Evolutionary conservation across 2,888 invertebrate genomes (phyloP), one percentile per base, ranked within the genome.

Genomic region (Cosmopolites sordidus): DNA sequence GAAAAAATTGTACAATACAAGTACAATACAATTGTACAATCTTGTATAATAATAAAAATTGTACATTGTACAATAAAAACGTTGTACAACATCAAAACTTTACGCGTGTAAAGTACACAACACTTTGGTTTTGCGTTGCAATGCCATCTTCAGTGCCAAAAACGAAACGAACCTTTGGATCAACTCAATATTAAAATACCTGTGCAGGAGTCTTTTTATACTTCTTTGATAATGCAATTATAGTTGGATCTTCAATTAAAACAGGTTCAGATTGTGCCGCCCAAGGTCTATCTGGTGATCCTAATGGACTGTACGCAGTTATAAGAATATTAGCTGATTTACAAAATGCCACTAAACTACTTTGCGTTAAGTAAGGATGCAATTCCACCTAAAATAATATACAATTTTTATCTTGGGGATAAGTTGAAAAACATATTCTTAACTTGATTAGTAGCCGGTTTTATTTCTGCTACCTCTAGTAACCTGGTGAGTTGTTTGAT

Each of bases 241-340:
- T 74, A 60, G 76, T 75, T 0, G 80, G 77, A 65, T 86, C 82
- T 0, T 82, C 79, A 64, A 87, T 58, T 3, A 86, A 70, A 39
- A 73, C 70, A 0, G 81, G 82, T 62, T 84, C 86, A 0, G 74
- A 81, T 0, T 85, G 83, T 66, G 83, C 81, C 2, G 82, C 82
- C 80, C 83, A 86, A 9, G 85, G 84, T 33, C 86, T 76, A 66
- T 87, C 84, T 0, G 87, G 87, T 0, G 86, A 83, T 4, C 88
- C 90, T 6, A 92, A 78, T 0, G 89, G 89, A 49, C 87, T 86
- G 72, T 90, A 92, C 0, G 87, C 90, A 1, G 86, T 87, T 9
- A 91, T 76, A 0, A 75, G 73, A 30, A 92, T 82, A 46, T 78
- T 79, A 0, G 79, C 74, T 0, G 80, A 73, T 60, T 79, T 79